Conservation (phyloP, 2,797 vertebrate genomes). For the Craterocephalus amniculus region DNA sequence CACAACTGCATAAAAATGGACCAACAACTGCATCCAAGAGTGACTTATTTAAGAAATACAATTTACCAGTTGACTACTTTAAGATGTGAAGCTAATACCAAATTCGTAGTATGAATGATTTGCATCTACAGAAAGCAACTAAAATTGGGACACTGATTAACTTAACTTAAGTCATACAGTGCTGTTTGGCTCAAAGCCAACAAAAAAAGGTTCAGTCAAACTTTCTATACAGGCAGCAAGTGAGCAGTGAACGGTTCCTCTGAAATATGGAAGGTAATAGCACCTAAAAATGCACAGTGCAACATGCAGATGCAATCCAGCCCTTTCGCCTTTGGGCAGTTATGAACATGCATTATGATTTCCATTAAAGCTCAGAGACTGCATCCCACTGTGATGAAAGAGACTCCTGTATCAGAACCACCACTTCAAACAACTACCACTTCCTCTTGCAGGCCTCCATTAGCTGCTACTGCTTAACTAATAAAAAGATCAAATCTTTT, state of each 20-base stretch:
- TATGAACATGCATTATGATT: constrained; percentile 82
- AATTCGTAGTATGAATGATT: neutral
- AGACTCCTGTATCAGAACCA: constrained; percentile 61
- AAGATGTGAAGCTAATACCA: constrained; percentile 5
- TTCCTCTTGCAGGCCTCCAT: constrained; percentile 75
- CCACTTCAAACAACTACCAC: constrained; percentile 78
- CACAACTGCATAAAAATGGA: constrained; percentile 39
- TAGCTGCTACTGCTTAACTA: constrained; percentile 72
- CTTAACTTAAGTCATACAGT: neutral
- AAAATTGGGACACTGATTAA: neutral
- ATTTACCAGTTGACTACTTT: constrained; percentile 13
- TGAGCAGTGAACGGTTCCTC: constrained; percentile 18
- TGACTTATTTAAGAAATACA: constrained; percentile 43
- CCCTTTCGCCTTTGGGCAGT: constrained; percentile 64
- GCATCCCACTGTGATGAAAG: constrained; percentile 81
- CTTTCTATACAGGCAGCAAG: neutral
- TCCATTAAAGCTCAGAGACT: constrained; percentile 77
- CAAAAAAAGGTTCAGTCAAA: neutral
- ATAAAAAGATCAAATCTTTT: constrained; percentile 76
- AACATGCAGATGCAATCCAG: constrained; percentile 46
- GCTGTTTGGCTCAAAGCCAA: neutral
- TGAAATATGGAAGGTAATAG: constrained; percentile 29
- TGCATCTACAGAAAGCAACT: neutral
- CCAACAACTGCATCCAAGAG: constrained; percentile 32
- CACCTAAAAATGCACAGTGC: constrained; percentile 29